Conservation (phyloP, 1,140 invertebrate genomes). For the Harpegnathos saltator region DNA sequence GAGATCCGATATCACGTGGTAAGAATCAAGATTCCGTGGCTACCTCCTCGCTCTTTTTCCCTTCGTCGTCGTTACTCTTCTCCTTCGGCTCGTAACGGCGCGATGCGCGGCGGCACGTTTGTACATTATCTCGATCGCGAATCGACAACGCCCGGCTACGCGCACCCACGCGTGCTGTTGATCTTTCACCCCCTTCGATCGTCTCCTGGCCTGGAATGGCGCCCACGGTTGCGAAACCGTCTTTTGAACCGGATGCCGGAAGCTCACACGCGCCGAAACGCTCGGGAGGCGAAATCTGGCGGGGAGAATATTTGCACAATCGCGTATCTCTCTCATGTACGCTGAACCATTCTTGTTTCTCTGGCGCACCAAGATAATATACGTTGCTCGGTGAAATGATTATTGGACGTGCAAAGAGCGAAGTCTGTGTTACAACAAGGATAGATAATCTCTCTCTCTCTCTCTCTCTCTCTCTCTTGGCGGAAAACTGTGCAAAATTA, state of each 20-base stretch:
- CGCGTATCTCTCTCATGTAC: background rate
- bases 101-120: slow-evolving; percentile 36
- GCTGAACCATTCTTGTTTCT: background rate
- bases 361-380: background rate
- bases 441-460: background rate
- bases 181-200: background rate
- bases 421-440: too few species aligned
- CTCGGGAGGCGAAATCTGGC: background rate
- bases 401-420: background rate
- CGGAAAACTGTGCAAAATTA: background rate
- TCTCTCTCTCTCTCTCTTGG: too few species aligned
- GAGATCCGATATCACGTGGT: slow-evolving; percentile 40
- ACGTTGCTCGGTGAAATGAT: background rate
- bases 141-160: slow-evolving; percentile 44
- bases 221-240: too few species aligned
- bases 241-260: background rate
- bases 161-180: slow-evolving; percentile 29
- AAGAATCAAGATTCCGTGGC: slow-evolving; percentile 62
- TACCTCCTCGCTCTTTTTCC: slow-evolving; percentile 35
- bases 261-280: background rate
- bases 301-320: background rate
- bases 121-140: slow-evolving; percentile 31
- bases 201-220: background rate
- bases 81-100: background rate
- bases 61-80: slow-evolving; percentile 10